Evolutionary conservation across 2,113 vertebrate genomes (phyloP).

Genomic region (Xenopus tropicalis): DNA sequence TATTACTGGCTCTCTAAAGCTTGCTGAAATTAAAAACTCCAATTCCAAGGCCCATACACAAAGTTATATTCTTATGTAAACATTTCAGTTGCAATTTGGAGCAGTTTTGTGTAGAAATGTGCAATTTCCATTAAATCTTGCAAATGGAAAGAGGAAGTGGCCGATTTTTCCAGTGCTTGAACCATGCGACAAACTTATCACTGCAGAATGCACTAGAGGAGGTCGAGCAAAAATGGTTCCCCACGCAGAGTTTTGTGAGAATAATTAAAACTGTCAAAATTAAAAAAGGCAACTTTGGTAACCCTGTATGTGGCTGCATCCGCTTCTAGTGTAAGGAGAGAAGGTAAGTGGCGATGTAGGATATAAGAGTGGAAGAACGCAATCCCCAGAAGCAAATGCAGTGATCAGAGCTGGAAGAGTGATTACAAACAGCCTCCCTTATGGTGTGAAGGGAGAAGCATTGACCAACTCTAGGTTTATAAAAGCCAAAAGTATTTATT

Average conservation of each 20-base stretch:
- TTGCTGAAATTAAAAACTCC: no score
- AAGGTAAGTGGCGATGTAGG: not conserved
- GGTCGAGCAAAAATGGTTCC: not conserved
- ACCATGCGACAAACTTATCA: no score
- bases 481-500: slow-evolving; percentile 1
- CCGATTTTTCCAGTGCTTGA: no score
- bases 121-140: no score
- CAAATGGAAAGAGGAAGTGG: no score
- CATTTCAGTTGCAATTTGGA: no score
- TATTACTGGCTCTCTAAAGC: no score
- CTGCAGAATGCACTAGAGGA: no score
- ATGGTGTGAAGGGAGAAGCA: not conserved
- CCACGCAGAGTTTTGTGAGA: not conserved
- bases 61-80: no score
- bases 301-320: slow-evolving; percentile 24
- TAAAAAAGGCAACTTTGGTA: slow-evolving; percentile 30
- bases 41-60: no score
- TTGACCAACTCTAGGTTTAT: not conserved
- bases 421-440: not conserved
- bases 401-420: not conserved
- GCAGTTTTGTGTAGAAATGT: no score
- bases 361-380: not conserved
- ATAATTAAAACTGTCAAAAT: not conserved
- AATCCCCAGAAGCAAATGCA: not conserved
- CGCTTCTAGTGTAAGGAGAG: not conserved